Evolutionary conservation across 2,888 invertebrate genomes (phyloP).

Genomic region (Lasioglossum lativentre): DNA sequence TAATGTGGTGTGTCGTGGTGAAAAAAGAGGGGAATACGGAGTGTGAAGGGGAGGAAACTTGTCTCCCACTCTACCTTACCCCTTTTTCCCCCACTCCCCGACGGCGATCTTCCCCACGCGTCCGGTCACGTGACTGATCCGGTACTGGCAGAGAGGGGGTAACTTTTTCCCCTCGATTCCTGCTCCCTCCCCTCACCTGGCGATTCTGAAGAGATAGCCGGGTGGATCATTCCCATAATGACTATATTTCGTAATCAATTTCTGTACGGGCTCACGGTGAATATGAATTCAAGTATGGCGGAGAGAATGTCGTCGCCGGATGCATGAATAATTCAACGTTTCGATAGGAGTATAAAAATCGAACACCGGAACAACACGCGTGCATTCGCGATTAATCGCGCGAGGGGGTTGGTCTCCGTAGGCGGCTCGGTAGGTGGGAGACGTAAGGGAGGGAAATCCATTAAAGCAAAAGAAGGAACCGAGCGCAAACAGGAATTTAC

Average conservation of each 20-base stretch:
- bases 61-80: too few relatives aligned
- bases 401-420: background rate
- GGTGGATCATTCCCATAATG: background rate
- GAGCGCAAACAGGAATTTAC: slow-evolving; percentile 46
- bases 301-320: slow-evolving; percentile 11
- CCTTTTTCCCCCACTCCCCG: too few relatives aligned
- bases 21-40: too few relatives aligned
- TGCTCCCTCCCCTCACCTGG: too few relatives aligned
- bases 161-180: too few relatives aligned
- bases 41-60: too few relatives aligned
- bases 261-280: background rate
- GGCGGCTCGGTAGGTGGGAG: background rate
- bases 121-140: too few relatives aligned
- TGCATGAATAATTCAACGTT: slow-evolving; percentile 16
- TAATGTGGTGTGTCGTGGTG: too few relatives aligned
- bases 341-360: slow-evolving; percentile 15
- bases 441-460: background rate
- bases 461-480: slow-evolving; percentile 30
- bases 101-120: too few relatives aligned
- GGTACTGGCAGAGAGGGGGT: too few relatives aligned
- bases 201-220: too few relatives aligned
- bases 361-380: background rate
- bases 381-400: slow-evolving; percentile 9
- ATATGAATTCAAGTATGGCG: background rate
- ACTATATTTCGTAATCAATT: slow-evolving; percentile 7